Base-by-base conservation (phyloP, 1,140 invertebrate genomes). In the Temnothorax longispinosus region DNA sequence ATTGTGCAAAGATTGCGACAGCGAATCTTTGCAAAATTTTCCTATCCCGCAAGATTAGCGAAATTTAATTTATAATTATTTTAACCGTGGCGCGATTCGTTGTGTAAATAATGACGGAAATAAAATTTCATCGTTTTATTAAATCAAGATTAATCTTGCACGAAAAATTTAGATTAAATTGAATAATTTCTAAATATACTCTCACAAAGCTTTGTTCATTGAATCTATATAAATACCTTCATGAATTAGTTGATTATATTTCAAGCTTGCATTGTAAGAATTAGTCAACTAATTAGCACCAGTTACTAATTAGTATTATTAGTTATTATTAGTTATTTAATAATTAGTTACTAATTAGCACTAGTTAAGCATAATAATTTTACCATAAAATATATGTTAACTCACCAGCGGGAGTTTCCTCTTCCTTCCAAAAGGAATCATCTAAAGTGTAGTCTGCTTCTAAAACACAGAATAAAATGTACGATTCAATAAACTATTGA, bases 381-480 rank as follows among this genome's bases (percentile, higher is more conserved):
- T 69, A 7, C n/a, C n/a, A 58, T 62, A 32, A 62, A 35, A 62
- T 60, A 44, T 62, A 21, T 38, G 13, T 71, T 27, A 21, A 97
- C 97, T 98, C 94, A 98, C 98, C 97, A 94, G 97, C 97, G 95
- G 97, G 97, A 96, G 97, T 98, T 95, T 98, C 98, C 95, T 98
- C 97, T 96, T 98, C 97, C 96, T 98, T 98, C 98, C 98, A 98
- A 96, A 98, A 98, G 91, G 98, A 98, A 96, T 98, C 98, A 96
- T 98, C 98, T 96, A 98, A 96, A 91, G 97, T 98, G 95, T 98
- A 98, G 96, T 98, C 97, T 93, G 97, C 97, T 96, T 98, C 98
- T 98, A 97, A 58, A 98, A 98, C 93, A 96, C 93, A 91, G 82
- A 87, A 77, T 7, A 5, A 69, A 64, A 56, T 54, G n/a, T 5